A percentile compares a stretch with the other conserved stretches of the same genome.
Evolutionary conservation across 2,888 invertebrate genomes (phyloP).

Genomic region (Calephelis perditalis): DNA sequence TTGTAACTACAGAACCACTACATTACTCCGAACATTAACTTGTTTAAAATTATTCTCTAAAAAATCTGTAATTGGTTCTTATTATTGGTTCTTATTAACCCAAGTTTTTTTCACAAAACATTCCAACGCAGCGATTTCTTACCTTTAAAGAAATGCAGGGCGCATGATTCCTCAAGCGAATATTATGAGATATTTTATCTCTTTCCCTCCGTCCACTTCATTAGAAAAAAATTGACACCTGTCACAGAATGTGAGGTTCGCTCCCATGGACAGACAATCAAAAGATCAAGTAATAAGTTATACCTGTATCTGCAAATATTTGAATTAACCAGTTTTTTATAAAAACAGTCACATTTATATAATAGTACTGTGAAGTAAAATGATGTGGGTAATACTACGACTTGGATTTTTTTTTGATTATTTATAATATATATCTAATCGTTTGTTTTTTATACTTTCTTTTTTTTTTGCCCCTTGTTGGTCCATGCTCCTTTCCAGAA

Average conservation of each 20-base stretch:
- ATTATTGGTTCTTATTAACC: too few relatives aligned
- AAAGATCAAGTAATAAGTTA: conserved; percentile 28
- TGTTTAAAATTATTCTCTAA: too few relatives aligned
- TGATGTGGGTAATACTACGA: too few relatives aligned
- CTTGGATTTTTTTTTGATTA: too few relatives aligned
- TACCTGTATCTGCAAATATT: conserved; percentile 31
- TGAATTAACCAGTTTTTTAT: not conserved
- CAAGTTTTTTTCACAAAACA: not conserved
- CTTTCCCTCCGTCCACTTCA: conserved; percentile 23
- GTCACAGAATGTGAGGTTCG: conserved; percentile 33
- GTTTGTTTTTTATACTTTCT: too few relatives aligned
- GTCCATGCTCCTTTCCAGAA: too few relatives aligned
- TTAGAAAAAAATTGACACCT: conserved; percentile 41
- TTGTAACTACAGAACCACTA: too few relatives aligned
- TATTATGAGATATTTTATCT: conserved; percentile 22
- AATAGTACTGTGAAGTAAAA: not conserved
- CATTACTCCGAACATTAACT: too few relatives aligned
- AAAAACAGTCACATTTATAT: not conserved
- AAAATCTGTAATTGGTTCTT: too few relatives aligned
- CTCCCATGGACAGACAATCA: conserved; percentile 34
- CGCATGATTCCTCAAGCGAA: conserved; percentile 15
- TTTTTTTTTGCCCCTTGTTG: too few relatives aligned
- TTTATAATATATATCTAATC: too few relatives aligned
- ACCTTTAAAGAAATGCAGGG: not conserved
- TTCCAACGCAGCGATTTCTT: not conserved